Conservation (phyloP, 2,113 vertebrate species). For the Dicrurus megarhynchus region DNA sequence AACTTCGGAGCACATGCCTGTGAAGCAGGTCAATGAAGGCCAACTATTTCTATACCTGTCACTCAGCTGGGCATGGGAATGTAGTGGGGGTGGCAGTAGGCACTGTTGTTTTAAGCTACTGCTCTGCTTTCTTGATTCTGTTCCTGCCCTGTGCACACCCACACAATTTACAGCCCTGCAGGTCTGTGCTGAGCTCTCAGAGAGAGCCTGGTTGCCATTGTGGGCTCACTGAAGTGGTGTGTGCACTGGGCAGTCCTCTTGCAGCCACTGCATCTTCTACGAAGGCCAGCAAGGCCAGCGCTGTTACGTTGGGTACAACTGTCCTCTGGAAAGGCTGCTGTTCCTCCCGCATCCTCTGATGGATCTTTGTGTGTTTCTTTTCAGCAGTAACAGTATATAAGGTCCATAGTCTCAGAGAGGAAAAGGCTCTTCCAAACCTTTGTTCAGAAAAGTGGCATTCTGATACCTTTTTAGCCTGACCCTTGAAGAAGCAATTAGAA, state of each 20-base stretch:
- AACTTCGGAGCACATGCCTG: neutral
- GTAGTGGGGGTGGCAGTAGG: neutral
- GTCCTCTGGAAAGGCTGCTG: neutral
- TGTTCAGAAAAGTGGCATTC: neutral
- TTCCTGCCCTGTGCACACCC: neutral
- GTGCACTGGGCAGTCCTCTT: neutral
- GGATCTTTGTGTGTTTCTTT: neutral
- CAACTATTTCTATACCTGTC: neutral
- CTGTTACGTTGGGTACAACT: fast-evolving
- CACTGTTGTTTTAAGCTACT: neutral
- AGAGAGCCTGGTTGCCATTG: neutral
- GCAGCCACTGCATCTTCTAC: neutral
- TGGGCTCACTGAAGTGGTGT: neutral
- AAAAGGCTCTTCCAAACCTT: neutral
- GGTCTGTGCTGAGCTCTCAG: neutral
- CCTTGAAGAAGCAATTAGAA: neutral
- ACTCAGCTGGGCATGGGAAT: neutral
- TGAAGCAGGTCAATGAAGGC: neutral
- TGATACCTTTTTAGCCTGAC: neutral
- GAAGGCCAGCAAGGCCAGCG: neutral
- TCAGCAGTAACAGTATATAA: neutral
- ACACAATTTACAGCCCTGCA: neutral
- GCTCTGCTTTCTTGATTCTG: neutral
- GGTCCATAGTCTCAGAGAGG: neutral
- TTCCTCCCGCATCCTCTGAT: neutral